Evolutionary conservation across 2,113 vertebrate genomes (phyloP).

Genomic region (Phylloscopus trochilus): DNA sequence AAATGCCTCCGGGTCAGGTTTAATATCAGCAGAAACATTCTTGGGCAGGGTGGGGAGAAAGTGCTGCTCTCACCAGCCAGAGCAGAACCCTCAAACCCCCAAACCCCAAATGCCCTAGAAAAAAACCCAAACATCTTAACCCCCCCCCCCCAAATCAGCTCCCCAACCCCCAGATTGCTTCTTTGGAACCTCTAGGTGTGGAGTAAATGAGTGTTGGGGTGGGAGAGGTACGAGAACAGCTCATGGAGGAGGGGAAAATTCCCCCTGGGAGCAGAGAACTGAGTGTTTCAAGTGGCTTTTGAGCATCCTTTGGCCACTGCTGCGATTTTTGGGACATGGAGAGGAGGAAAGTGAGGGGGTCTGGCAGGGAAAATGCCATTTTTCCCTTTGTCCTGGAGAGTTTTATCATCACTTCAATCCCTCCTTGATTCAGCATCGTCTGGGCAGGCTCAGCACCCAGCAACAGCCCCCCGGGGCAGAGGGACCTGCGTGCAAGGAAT

Average conservation of each 20-base stretch:
- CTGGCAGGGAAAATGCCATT: slow-evolving; percentile 16
- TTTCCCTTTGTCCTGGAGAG: not conserved
- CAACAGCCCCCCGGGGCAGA: not conserved
- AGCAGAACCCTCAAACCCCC: not conserved
- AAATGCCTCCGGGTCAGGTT: slow-evolving; percentile 69
- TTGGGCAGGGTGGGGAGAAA: slow-evolving; percentile 70
- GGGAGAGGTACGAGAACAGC: not conserved
- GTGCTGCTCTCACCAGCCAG: fast-evolving
- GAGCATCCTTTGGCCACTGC: not conserved
- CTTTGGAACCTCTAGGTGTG: not conserved
- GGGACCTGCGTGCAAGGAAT: not conserved
- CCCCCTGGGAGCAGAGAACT: fast-evolving
- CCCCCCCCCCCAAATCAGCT: not conserved
- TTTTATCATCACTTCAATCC: not conserved
- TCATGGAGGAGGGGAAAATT: not conserved
- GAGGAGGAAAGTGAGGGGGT: not conserved
- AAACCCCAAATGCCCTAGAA: not conserved
- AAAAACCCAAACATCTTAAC: not conserved
- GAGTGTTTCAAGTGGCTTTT: not conserved
- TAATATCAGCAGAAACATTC: slow-evolving; percentile 74
- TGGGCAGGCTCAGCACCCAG: fast-evolving
- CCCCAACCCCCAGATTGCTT: not conserved
- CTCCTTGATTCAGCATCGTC: not conserved
- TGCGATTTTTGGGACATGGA: not conserved
- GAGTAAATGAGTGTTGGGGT: not conserved